These are phyloP conservation scores for Trachemys scripta DNA, from an alignment of 2,113 vertebrate species.

Conservation along the genomic window DNA sequence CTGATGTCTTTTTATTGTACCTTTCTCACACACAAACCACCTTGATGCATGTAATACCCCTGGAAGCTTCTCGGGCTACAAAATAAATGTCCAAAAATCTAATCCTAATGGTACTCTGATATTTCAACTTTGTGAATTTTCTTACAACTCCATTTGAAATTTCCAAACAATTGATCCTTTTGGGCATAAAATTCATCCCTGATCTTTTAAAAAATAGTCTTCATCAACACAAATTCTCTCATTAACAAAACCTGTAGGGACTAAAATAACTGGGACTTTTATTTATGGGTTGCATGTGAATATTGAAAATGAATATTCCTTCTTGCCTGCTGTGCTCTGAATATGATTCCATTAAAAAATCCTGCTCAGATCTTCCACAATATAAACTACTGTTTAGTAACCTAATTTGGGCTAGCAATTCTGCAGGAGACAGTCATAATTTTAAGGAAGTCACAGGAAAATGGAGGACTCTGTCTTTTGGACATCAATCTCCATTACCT, in stretches of 20 bases:
- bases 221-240: constrained; percentile 47
- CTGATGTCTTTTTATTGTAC: constrained; percentile 42
- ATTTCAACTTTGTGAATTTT: constrained; percentile 39
- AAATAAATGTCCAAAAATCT: constrained; percentile 29
- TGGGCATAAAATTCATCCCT: constrained; percentile 48
- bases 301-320: constrained; percentile 39
- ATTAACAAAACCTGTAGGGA: constrained; percentile 51
- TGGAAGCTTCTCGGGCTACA: constrained; percentile 29
- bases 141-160: constrained; percentile 60
- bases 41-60: constrained; percentile 44
- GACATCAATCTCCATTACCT: fast-evolving
- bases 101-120: not conserved
- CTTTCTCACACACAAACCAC: constrained; percentile 17
- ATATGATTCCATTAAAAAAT: constrained; percentile 43
- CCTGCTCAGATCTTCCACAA: not conserved
- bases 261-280: constrained; percentile 67
- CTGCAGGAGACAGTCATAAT: not conserved
- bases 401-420: constrained; percentile 8
- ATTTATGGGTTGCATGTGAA: constrained; percentile 62
- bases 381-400: not conserved
- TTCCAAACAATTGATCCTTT: constrained; percentile 43
- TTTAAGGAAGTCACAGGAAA: not conserved
- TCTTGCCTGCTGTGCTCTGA: constrained; percentile 27
- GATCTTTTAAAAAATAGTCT: constrained; percentile 51
- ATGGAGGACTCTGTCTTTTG: fast-evolving